Evolutionary conservation across 1,140 invertebrate species (phyloP).

Genomic region (Rhopalosiphum maidis): DNA sequence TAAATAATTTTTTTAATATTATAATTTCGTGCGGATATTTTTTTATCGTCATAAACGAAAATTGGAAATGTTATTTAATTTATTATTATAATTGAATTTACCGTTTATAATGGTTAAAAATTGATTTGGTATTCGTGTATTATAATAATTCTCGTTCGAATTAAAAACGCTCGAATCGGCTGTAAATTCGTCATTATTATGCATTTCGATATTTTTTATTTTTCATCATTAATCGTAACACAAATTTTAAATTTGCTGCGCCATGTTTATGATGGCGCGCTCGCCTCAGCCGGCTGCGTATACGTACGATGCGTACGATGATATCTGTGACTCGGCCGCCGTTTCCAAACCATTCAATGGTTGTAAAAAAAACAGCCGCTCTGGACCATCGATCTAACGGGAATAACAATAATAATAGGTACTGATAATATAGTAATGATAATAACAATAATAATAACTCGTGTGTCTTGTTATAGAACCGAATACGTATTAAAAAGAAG

Average conservation of each 20-base stretch:
- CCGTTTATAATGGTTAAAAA: conserved; percentile 3
- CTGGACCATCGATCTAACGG: background rate
- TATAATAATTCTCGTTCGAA: background rate
- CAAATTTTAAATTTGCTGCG: background rate
- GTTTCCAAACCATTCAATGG: background rate
- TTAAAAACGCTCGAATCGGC: background rate
- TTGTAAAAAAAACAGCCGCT: background rate
- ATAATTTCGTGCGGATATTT: background rate
- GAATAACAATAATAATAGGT: background rate
- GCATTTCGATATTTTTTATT: background rate
- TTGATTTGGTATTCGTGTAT: background rate
- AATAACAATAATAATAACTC: background rate
- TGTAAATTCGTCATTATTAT: background rate
- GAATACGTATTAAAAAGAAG: conserved; percentile 15
- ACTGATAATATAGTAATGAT: background rate
- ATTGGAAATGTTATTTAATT: background rate
- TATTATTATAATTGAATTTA: background rate
- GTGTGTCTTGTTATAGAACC: background rate
- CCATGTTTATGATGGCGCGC: background rate
- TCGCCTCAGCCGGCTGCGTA: background rate
- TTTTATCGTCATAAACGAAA: background rate
- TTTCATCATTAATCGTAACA: background rate
- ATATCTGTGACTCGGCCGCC: background rate
- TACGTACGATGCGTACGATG: background rate
- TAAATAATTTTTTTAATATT: background rate